Evolutionary conservation across 2,113 vertebrate species (phyloP).

Genomic region (Eulemur rufifrons): DNA sequence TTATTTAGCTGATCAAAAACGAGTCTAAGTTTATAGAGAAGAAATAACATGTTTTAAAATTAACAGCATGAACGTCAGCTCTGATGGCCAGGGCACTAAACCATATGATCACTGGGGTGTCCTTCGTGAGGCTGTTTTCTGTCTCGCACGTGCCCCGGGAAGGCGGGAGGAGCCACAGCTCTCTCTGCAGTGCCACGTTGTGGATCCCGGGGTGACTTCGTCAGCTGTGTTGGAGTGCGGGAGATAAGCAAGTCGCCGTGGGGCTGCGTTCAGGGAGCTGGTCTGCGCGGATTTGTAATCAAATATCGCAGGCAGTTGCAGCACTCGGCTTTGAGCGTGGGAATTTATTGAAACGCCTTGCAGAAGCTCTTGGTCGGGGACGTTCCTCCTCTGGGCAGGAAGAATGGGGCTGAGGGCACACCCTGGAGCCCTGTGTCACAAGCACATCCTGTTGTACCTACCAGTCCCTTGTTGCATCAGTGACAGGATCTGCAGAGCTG

Average conservation of each 20-base stretch:
- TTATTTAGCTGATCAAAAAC: constrained; percentile 8
- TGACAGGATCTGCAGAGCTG: background rate
- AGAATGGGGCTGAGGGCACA: background rate
- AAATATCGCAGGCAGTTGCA: background rate
- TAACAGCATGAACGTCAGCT: constrained; percentile 33
- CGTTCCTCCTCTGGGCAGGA: background rate
- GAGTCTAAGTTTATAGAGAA: constrained; percentile 36
- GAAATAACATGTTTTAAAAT: constrained; percentile 63
- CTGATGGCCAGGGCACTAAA: background rate
- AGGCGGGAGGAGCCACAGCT: accelerated
- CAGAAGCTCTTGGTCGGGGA: background rate
- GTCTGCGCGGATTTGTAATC: background rate
- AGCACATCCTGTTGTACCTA: accelerated
- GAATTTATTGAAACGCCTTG: background rate
- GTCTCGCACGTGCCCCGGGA: accelerated
- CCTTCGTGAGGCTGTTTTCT: background rate
- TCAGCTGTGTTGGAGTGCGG: background rate
- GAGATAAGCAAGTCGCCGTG: background rate
- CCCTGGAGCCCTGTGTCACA: background rate
- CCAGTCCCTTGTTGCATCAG: background rate
- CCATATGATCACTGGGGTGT: accelerated
- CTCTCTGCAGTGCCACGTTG: accelerated
- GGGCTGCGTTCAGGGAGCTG: background rate
- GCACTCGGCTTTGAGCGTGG: background rate
- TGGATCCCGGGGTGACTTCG: background rate